phyloP scores from a whole-genome alignment of 1,140 invertebrate genomes.

The Drosophila tsacasi region DNA sequence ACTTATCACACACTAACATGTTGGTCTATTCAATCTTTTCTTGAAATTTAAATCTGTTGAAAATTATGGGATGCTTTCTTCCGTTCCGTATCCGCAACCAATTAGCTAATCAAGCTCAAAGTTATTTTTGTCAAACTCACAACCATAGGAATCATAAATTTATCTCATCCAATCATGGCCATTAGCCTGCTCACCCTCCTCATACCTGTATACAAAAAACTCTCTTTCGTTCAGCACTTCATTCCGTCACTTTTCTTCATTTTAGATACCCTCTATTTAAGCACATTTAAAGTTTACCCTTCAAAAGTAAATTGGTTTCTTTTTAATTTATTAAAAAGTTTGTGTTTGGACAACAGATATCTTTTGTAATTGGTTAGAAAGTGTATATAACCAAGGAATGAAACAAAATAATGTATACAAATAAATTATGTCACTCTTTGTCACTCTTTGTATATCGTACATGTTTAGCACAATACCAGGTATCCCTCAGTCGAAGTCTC shows the following conservation, averaged over 20 bases:
- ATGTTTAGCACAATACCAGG: neutral
- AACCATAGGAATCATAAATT: constrained; percentile 25
- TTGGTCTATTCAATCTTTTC: no score
- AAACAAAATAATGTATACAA: neutral
- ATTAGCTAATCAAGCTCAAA: constrained; percentile 32
- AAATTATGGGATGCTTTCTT: neutral
- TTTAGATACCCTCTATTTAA: neutral
- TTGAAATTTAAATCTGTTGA: neutral
- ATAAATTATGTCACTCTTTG: no score
- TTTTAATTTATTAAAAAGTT: neutral
- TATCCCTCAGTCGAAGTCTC: neutral
- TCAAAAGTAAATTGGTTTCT: no score
- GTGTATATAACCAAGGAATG: neutral
- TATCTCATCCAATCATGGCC: constrained; percentile 47
- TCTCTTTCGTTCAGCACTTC: constrained; percentile 4
- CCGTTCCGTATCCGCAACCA: neutral
- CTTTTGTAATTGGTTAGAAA: no score
- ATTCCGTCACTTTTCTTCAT: constrained; percentile 23
- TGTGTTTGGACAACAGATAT: neutral
- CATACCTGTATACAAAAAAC: constrained; percentile 14
- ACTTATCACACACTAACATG: no score
- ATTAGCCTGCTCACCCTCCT: constrained; percentile 52
- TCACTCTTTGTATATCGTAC: no score
- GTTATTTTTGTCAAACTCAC: constrained; percentile 8
- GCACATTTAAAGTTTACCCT: neutral